phyloP scores from a whole-genome alignment of 1,140 invertebrate species.

The Telenomus remus region DNA sequence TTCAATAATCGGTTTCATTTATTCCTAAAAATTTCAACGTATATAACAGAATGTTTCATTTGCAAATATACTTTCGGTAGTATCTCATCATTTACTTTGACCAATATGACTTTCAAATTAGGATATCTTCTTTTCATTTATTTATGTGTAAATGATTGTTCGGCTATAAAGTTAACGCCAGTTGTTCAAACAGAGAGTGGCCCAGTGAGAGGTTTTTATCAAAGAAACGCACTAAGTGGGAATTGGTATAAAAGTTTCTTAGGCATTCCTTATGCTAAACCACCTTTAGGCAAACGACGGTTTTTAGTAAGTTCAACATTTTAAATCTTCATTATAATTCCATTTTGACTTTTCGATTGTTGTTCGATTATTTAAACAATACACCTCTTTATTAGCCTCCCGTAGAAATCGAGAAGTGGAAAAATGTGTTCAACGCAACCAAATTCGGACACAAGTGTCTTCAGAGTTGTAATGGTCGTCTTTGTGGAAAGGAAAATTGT shows the following conservation, averaged over 20 bases:
- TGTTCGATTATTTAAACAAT: too few species aligned
- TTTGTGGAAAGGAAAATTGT: slow-evolving; percentile 25
- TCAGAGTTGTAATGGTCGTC: background rate
- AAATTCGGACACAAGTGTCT: slow-evolving; percentile 17
- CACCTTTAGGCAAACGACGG: slow-evolving; percentile 9
- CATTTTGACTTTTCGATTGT: too few species aligned
- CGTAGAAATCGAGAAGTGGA: slow-evolving; percentile 23
- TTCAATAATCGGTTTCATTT: too few species aligned
- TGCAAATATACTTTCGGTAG: too few species aligned
- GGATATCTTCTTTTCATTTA: too few species aligned
- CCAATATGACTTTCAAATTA: too few species aligned
- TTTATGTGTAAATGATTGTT: too few species aligned
- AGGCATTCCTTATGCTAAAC: slow-evolving; percentile 29
- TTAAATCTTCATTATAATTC: too few species aligned
- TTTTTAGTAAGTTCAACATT: slow-evolving; percentile 19
- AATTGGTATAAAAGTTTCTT: slow-evolving; percentile 2
- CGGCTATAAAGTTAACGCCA: background rate
- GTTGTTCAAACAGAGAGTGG: slow-evolving; percentile 6
- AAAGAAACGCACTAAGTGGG: slow-evolving; percentile 9
- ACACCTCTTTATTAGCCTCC: slow-evolving; percentile 27
- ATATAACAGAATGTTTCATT: too few species aligned
- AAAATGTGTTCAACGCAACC: background rate
- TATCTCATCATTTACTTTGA: too few species aligned
- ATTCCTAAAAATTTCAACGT: too few species aligned
- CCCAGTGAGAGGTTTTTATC: slow-evolving; percentile 4